These are phyloP conservation scores for Physeter macrocephalus DNA, from an alignment of 2,113 vertebrate species.

Conservation along the genomic window DNA sequence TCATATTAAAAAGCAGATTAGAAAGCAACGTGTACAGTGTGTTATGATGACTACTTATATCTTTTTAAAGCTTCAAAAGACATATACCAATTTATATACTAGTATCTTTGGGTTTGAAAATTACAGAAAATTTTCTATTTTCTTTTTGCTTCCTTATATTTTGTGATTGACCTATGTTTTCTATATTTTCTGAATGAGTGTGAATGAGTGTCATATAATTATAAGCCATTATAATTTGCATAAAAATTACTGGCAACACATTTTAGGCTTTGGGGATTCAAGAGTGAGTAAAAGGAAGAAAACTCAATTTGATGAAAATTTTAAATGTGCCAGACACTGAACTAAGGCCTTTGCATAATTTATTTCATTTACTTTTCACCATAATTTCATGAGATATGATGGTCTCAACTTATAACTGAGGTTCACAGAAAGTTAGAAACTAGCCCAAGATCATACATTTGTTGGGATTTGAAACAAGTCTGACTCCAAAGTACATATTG, in stretches of 20 bases:
- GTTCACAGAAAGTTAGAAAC: neutral
- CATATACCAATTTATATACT: neutral
- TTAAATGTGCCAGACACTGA: neutral
- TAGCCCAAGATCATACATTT: neutral
- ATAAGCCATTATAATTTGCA: neutral
- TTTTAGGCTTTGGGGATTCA: neutral
- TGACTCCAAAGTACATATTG: neutral
- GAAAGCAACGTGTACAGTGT: neutral
- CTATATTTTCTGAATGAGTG: neutral
- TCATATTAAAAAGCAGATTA: neutral
- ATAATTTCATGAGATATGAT: neutral
- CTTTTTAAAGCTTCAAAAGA: neutral
- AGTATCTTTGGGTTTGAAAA: neutral
- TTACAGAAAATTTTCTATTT: neutral
- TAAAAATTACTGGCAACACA: neutral
- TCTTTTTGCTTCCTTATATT: neutral
- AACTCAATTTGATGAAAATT: neutral
- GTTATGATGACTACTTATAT: neutral
- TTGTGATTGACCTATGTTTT: neutral
- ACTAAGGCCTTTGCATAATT: neutral
- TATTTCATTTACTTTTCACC: neutral
- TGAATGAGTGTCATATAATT: slow-evolving; percentile 4
- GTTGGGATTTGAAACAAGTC: neutral
- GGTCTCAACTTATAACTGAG: neutral
- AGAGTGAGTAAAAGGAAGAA: neutral